Base-by-base conservation (phyloP, 2,888 invertebrate genomes). In the Digitonthophagus gazella region DNA sequence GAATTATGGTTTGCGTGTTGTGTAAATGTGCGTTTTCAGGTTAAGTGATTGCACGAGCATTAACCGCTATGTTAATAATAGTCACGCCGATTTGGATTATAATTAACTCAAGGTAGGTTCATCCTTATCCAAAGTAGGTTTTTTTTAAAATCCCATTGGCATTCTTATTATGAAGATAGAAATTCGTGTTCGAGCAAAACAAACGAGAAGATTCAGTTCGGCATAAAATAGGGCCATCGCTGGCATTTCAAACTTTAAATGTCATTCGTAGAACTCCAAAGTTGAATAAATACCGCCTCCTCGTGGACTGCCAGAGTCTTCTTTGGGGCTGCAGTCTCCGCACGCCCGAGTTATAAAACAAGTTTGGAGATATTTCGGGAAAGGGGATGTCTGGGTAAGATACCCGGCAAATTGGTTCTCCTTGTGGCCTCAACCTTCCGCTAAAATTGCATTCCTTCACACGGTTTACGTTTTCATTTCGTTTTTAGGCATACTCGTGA, bases 311-410 rank as follows among this genome's bases (percentile, higher is more conserved):
- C 3, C 28, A 44, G 28, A 44, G 11, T 44, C 28, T 44, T 44
- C 28, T 44, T 44, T 44, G 58, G 19, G 61, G 67, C 71, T 66
- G 67, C 71, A 61, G 68, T 71, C 71, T 71, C 67, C 64, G 63
- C 19, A 54, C 66, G 18, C 20, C 18, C 64, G 67, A 73, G 69
- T 73, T 73, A 67, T 68, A 69, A 71, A 73, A 72, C 69, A 72
- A 73, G 70, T 73, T 72, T 69, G 65, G 69, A 72, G 71, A 72
- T 69, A 71, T 71, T 71, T 69, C 61, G 69, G 61, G 72, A 66
- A 67, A 70, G 28, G 28, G 28, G 28, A 44, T 3, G 28, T 44
- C 28, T 44, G 28, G 28, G 28, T 44, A 44, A 44, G 28, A 44
- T 44, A 44, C 28, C 28, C 28, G 28, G 28, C 28, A 44, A 44